Evolutionary conservation across 37 sponge, comb jelly and placozoan genomes (phyloP), one percentile per base, ranked within the genome.

Genomic region (Theonella swinhoei): DNA sequence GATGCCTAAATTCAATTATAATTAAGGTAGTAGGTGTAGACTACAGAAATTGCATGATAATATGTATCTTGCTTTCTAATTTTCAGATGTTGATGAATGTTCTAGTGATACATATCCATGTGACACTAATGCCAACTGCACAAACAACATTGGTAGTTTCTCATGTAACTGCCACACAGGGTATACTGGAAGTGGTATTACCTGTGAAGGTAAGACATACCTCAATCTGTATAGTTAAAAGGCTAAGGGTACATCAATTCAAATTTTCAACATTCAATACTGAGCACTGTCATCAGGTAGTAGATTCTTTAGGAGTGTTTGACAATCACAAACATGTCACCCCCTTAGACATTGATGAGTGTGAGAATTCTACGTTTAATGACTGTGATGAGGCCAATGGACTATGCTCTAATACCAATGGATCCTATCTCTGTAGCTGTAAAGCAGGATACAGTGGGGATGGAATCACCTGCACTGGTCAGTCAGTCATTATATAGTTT

Each of bases 341-440:
- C 7, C 7, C 31, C 3, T 26, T 60, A 29, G 69, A 42, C 36
- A 30, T 64, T 25, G 64, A 39, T 64, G 25, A 24, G 66, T 84
- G 84, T 84, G 83, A n/a, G 23, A 43, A 42, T 1, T 25, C 14
- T 3, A 34, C 64, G 5, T 28, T 71, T 22, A 26, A 25, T 39
- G 5, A 39, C 30, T 78, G 78, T 78, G 72, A 62, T 67, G n/a
- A n/a, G n/a, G 0, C 26, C 17, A n/a, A n/a, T n/a, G n/a, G n/a
- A n/a, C n/a, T n/a, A n/a, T 85, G 85, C 26, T 25, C 23, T 17
- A 77, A 85, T 69, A 85, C 78, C 11, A 39, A 64, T 70, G 85
- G 85, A 32, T 73, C 74, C 68, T 85, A 41, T 26, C 62, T 30
- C 4, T 85, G 85, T n/a, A 39, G 22, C 3, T 85, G 85, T 60